Base-by-base conservation (phyloP, 2,888 invertebrate genomes). In the Spodoptera exigua region DNA sequence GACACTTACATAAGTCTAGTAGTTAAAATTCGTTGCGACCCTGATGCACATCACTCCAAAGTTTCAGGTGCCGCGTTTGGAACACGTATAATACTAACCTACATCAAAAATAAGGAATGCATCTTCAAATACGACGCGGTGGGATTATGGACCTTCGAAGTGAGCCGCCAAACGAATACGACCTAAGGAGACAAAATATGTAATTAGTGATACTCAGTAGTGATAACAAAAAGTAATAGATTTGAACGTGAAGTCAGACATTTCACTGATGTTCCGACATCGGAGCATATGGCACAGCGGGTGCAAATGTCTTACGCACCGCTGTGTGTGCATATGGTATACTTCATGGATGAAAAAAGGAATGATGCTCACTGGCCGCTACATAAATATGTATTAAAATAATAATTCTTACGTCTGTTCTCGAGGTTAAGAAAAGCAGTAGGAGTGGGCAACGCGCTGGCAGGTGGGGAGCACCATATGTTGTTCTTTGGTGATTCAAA, bases 11-110 rank as follows among this genome's bases (percentile, higher is more conserved):
- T 84, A 87, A 88, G 88, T 91, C 90, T 90, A 89, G 74, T 84
- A 82, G 86, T 86, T 90, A 89, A 92, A 93, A 93, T 92, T 93
- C 91, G 92, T 91, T 90, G 91, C 89, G 87, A 89, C 89, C 90
- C 89, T 88, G 88, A 78, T 84, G 78, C 79, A 75, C 79, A 81
- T 82, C 83, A 81, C 80, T 80, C 74, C 76, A 72, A 70, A 76
- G 76, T 79, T 81, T 82, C 79, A 76, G 74, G 67, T 79, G 82
- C 75, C 82, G 80, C 79, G 79, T 73, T 78, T 70, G 78, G 81
- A 84, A 84, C 84, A 84, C 86, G 84, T 84, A 84, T 82, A 77
- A 79, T 79, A 74, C 76, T 78, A 78, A 80, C 76, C 70, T 81
- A 76, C 72, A 78, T 74, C 68, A 75, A 70, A 76, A 74, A 80